A percentile compares a stretch with the other conserved stretches of the same genome.
Conservation (phyloP, 2,888 invertebrate species). For the Panopea generosa region DNA sequence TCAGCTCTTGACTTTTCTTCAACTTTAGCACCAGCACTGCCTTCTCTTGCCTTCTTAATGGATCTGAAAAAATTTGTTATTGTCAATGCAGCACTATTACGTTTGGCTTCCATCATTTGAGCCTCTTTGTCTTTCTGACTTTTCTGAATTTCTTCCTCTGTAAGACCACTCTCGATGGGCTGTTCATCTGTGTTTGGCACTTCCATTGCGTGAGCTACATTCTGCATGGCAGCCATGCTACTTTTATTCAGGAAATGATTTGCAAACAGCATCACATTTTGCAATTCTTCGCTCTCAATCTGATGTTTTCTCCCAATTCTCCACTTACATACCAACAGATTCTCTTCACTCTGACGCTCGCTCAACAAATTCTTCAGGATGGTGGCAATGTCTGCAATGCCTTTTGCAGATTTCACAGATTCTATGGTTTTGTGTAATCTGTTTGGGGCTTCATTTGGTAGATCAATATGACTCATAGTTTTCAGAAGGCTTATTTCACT, state of each 20-base stretch:
- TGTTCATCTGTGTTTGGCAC: slow-evolving; percentile 11
- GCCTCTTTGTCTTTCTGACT: slow-evolving; percentile 43
- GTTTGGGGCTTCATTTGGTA: slow-evolving; percentile 45
- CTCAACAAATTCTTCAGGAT: slow-evolving; percentile 41
- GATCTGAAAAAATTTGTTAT: slow-evolving; percentile 49
- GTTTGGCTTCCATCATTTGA: slow-evolving; percentile 19
- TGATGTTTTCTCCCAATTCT: slow-evolving; percentile 14
- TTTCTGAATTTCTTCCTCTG: slow-evolving; percentile 53
- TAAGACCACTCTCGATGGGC: slow-evolving; percentile 31
- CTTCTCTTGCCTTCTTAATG: slow-evolving; percentile 15
- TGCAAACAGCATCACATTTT: slow-evolving; percentile 15
- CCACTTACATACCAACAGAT: slow-evolving; percentile 59
- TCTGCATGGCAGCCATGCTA: neutral
- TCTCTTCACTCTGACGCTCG: slow-evolving; percentile 44
- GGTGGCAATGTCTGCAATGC: slow-evolving; percentile 51
- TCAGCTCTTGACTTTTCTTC: slow-evolving; percentile 15
- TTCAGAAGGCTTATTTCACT: slow-evolving; percentile 53
- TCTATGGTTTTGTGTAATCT: slow-evolving; percentile 48
- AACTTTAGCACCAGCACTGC: slow-evolving; percentile 9
- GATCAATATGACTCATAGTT: slow-evolving; percentile 37
- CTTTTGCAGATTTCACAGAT: slow-evolving; percentile 37
- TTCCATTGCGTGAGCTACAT: slow-evolving; percentile 1
- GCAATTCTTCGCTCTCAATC: slow-evolving; percentile 11
- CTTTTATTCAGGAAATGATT: neutral
- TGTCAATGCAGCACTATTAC: slow-evolving; percentile 33